Percentiles rank a stretch among this genome's conserved stretches.
Conservation (phyloP, 2,888 invertebrate genomes). For the Phaedon cochleariae region DNA sequence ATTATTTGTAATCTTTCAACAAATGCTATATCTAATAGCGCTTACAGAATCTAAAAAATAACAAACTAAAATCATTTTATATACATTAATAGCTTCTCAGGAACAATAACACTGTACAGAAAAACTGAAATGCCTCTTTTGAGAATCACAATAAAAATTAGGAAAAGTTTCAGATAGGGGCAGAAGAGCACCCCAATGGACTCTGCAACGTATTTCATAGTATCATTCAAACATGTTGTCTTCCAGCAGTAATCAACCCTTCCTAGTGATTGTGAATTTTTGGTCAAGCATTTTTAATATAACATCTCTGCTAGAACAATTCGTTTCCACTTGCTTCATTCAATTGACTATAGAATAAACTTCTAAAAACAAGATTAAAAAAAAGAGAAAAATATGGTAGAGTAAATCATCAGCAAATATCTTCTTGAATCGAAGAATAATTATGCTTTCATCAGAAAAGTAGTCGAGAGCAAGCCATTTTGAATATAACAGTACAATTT, state of each 20-base stretch:
- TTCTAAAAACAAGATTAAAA: background rate
- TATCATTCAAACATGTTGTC: background rate
- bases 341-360: background rate
- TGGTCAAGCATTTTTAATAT: too few relatives aligned
- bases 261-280: background rate
- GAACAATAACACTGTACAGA: slow-evolving; percentile 50
- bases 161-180: slow-evolving; percentile 2
- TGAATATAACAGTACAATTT: background rate
- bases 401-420: too few relatives aligned
- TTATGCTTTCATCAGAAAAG: too few relatives aligned
- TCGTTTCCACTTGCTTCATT: background rate
- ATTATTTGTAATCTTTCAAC: slow-evolving; percentile 46
- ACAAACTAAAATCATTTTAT: slow-evolving; percentile 48
- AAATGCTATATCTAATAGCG: slow-evolving; percentile 51
- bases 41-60: slow-evolving; percentile 48
- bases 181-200: slow-evolving; percentile 2
- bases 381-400: background rate
- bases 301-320: background rate
- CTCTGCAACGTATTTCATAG: background rate
- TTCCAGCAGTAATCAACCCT: background rate
- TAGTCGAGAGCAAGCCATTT: background rate
- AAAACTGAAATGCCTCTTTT: slow-evolving; percentile 44
- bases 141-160: slow-evolving; percentile 34
- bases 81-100: slow-evolving; percentile 43
- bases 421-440: too few relatives aligned